These are phyloP conservation scores for Vimba vimba DNA, from an alignment of 2,113 vertebrate genomes.

Conservation along the genomic window DNA sequence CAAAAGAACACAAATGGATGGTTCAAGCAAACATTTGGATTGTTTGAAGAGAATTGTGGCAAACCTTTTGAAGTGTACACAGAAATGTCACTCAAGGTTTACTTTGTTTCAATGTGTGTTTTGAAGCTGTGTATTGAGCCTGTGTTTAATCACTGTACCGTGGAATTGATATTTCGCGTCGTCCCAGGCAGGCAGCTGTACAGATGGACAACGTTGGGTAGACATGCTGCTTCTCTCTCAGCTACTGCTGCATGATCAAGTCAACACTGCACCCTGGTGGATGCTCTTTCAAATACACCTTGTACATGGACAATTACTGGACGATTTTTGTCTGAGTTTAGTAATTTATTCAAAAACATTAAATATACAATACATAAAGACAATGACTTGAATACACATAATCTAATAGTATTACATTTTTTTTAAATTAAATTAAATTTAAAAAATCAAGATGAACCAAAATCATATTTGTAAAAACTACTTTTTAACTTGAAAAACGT, in stretches of 20 bases:
- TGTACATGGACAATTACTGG: not conserved
- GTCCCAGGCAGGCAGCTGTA: not conserved
- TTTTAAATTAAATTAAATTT: too few species aligned
- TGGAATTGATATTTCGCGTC: conserved; percentile 1
- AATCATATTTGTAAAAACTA: not conserved
- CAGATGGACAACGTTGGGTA: not conserved
- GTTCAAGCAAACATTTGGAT: not conserved
- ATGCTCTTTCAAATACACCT: not conserved
- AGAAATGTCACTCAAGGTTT: not conserved
- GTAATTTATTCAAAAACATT: not conserved
- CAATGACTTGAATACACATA: not conserved
- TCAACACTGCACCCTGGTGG: conserved; percentile 44
- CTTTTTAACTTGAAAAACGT: too few species aligned
- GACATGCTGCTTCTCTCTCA: not conserved
- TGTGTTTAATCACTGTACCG: conserved; percentile 18
- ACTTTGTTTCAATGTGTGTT: not conserved
- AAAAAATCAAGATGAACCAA: not conserved
- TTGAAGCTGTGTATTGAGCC: not conserved
- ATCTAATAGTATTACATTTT: not conserved
- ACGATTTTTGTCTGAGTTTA: not conserved
- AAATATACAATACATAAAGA: not conserved
- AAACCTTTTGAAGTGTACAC: not conserved
- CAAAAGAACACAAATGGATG: not conserved
- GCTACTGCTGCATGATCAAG: not conserved
- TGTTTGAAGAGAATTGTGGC: not conserved